Percentiles rank a stretch among this genome's conserved stretches.
These are phyloP conservation scores for Melanostoma mellinum DNA, from an alignment of 2,888 invertebrate genomes.

Conservation along the genomic window DNA sequence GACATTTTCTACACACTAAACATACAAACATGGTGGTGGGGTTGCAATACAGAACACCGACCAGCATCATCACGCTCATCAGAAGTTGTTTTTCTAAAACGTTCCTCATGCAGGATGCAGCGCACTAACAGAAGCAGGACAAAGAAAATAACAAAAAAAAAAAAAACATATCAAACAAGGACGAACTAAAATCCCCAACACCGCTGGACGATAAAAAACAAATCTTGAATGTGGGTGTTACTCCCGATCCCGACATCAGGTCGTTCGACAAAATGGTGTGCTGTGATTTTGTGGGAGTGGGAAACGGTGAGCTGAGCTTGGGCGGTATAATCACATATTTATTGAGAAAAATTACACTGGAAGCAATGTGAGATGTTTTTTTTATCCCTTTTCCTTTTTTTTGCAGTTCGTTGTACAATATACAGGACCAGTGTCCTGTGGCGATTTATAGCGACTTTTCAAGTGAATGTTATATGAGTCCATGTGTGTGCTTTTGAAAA, in stretches of 20 bases:
- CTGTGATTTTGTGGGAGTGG: slow-evolving; percentile 5
- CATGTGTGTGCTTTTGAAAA: slow-evolving; percentile 2
- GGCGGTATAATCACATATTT: slow-evolving; percentile 61
- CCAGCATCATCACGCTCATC: slow-evolving; percentile 41
- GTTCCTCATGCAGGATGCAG: slow-evolving; percentile 53
- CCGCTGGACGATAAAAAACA: slow-evolving; percentile 49
- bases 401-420: slow-evolving; percentile 3
- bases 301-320: slow-evolving; percentile 5
- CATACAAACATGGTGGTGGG: slow-evolving; percentile 35
- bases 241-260: slow-evolving; percentile 22
- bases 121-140: slow-evolving; percentile 17
- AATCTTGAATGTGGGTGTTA: slow-evolving; percentile 48
- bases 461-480: slow-evolving; percentile 2
- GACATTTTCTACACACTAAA: slow-evolving; percentile 61
- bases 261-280: slow-evolving; percentile 23
- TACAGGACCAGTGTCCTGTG: slow-evolving; percentile 36
- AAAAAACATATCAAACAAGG: slow-evolving; percentile 6
- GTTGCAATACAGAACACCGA: slow-evolving; percentile 27
- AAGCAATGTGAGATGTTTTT: slow-evolving; percentile 27
- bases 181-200: slow-evolving; percentile 29
- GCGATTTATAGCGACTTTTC: slow-evolving; percentile 38
- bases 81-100: slow-evolving; percentile 60
- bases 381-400: neutral
- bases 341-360: slow-evolving; percentile 62
- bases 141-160: slow-evolving; percentile 15